These are phyloP conservation scores for Tribolium castaneum DNA, from an alignment of 1,140 invertebrate species.

Conservation along the genomic window DNA sequence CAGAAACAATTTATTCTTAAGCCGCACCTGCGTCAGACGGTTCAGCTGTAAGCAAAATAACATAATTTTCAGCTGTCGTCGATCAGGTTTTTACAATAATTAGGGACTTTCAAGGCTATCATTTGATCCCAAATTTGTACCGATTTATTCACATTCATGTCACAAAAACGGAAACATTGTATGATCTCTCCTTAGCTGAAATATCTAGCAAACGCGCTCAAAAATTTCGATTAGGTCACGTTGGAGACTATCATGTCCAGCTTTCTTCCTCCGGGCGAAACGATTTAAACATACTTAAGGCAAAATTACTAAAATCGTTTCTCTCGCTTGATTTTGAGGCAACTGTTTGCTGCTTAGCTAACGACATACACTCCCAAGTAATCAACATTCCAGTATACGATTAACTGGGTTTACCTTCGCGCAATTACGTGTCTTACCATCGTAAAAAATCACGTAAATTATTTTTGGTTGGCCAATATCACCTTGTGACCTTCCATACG, in stretches of 20 bases:
- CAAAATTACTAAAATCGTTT: not conserved
- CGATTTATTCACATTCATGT: not conserved
- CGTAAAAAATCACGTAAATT: not conserved
- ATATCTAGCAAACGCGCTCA: not conserved
- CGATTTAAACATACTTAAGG: not conserved
- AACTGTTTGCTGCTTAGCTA: constrained; percentile 20
- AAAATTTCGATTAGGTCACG: not conserved
- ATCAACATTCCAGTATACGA: constrained; percentile 37
- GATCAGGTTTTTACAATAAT: not conserved
- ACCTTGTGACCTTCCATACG: not conserved
- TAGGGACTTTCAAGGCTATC: not conserved
- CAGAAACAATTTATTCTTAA: constrained; percentile 20
- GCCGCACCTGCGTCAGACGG: not conserved
- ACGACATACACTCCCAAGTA: constrained; percentile 34
- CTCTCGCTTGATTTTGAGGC: not conserved
- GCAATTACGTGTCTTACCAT: constrained; percentile 11
- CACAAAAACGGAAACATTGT: not conserved
- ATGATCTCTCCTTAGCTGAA: not conserved
- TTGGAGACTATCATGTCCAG: not conserved
- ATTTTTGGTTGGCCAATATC: not conserved
- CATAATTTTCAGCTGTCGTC: constrained; percentile 1
- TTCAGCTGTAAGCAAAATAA: constrained; percentile 1
- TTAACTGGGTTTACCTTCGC: constrained; percentile 34
- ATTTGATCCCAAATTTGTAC: not conserved
- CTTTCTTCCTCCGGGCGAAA: constrained; percentile 7